These are phyloP conservation scores for Salvelinus namaycush DNA, from an alignment of 2,113 vertebrate genomes.

Conservation along the genomic window DNA sequence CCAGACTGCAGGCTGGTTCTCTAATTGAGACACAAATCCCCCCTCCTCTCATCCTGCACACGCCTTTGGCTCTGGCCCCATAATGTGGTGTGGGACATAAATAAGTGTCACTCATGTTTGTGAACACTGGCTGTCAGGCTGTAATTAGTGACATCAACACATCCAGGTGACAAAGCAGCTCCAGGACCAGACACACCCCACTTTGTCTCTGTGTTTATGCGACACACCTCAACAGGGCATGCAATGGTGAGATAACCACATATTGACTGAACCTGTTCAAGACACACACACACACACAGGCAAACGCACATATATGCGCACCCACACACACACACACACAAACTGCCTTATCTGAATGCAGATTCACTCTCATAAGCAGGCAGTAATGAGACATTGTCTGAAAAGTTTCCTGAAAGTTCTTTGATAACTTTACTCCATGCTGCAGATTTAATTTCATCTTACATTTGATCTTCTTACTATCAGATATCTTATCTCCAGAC, in stretches of 20 bases:
- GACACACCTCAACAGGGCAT: constrained; percentile 3
- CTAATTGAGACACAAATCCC: background rate
- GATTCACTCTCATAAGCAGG: too few relatives aligned
- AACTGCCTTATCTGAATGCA: too few relatives aligned
- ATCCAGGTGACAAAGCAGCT: background rate
- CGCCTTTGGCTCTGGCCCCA: background rate
- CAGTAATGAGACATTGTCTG: too few relatives aligned
- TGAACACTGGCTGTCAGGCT: background rate
- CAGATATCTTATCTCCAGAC: too few relatives aligned
- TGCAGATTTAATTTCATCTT: too few relatives aligned
- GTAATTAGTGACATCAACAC: background rate
- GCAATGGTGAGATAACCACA: background rate
- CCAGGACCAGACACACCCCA: background rate
- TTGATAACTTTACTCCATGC: too few relatives aligned
- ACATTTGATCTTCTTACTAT: too few relatives aligned
- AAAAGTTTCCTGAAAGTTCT: too few relatives aligned
- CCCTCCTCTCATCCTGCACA: background rate
- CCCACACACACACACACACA: background rate
- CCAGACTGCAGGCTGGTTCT: background rate
- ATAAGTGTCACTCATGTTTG: background rate
- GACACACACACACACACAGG: background rate
- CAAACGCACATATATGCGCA: too few relatives aligned
- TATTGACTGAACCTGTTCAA: too few relatives aligned
- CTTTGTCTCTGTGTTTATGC: background rate
- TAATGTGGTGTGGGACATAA: background rate